A percentile compares a stretch with the other conserved stretches of the same genome.
These are phyloP conservation scores for Marcusenius ussheri DNA, from an alignment of 2,113 vertebrate genomes.

Conservation along the genomic window DNA sequence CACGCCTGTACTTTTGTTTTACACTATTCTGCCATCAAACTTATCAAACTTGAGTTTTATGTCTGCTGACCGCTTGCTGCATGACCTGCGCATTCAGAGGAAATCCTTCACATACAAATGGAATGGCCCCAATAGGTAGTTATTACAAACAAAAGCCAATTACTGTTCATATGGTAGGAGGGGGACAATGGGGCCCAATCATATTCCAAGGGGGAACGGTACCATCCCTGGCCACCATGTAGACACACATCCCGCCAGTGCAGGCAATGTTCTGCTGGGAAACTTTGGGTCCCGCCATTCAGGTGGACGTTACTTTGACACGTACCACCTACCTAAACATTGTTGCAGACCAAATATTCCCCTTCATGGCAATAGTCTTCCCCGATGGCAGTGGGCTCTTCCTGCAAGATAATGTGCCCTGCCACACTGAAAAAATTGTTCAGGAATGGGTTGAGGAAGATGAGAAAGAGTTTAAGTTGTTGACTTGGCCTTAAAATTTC, in stretches of 20 bases:
- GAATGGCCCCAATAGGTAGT: not conserved
- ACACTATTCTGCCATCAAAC: not conserved
- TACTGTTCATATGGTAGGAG: not conserved
- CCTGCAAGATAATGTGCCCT: not conserved
- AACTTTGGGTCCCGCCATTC: not conserved
- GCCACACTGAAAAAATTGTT: not conserved
- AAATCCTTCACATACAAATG: not conserved
- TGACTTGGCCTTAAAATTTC: not conserved
- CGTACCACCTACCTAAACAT: not conserved
- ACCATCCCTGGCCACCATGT: not conserved
- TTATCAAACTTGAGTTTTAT: not conserved
- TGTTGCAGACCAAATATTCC: not conserved
- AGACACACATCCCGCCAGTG: not conserved
- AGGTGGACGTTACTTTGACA: not conserved
- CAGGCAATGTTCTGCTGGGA: not conserved
- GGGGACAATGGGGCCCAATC: not conserved
- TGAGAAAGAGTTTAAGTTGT: not conserved
- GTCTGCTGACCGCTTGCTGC: no score
- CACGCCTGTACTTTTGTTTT: not conserved
- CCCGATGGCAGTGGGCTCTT: not conserved
- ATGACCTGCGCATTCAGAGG: not conserved
- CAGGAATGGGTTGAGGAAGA: not conserved
- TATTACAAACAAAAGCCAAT: not conserved
- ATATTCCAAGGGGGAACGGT: not conserved
- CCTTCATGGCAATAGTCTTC: not conserved